These are phyloP conservation scores for Bubo bubo DNA, from an alignment of 2,113 vertebrate genomes.

Conservation along the genomic window DNA sequence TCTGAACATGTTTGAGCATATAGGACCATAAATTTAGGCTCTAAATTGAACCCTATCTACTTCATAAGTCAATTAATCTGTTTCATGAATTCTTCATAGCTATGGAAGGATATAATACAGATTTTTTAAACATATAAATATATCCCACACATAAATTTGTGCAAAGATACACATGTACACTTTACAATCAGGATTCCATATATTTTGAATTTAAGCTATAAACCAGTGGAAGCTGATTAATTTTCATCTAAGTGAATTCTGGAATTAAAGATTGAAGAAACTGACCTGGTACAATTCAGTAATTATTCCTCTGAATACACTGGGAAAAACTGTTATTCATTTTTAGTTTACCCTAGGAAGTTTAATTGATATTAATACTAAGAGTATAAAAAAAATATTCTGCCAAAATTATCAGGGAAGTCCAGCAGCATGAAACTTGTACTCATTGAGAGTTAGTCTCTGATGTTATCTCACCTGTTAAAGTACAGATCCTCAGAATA, in stretches of 20 bases:
- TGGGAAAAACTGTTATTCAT: not conserved
- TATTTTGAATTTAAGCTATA: not conserved
- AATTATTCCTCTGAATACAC: not conserved
- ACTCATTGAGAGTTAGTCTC: not conserved
- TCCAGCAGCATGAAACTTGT: not conserved
- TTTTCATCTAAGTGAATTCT: not conserved
- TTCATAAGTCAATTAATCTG: not conserved
- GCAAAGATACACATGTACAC: not conserved
- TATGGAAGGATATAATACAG: not conserved
- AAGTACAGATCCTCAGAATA: not conserved
- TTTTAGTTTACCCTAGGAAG: not conserved
- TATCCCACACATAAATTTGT: not conserved
- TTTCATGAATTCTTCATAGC: not conserved
- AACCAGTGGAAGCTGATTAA: not conserved
- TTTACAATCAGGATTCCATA: not conserved
- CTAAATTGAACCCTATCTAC: not conserved
- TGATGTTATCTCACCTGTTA: not conserved
- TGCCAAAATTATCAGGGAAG: not conserved
- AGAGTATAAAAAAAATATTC: not conserved
- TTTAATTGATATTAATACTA: not conserved
- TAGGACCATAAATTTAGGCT: not conserved
- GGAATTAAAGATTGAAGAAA: not conserved
- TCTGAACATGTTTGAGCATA: not conserved
- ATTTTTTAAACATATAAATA: not conserved
- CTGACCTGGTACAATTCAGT: not conserved